Base-by-base conservation (phyloP, 1,140 invertebrate genomes). In the Psix sp. region DNA sequence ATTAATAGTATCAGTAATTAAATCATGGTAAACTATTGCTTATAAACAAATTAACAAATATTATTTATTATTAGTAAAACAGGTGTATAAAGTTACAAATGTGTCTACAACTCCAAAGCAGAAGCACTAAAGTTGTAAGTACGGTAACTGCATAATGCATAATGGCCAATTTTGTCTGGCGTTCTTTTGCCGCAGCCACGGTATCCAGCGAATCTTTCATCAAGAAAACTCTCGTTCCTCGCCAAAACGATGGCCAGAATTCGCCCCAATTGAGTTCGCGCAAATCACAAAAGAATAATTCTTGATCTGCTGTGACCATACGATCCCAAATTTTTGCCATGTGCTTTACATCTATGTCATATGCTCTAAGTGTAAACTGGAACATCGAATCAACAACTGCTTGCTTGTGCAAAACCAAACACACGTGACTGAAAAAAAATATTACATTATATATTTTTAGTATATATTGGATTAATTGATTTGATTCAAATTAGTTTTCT, bases 271-370 rank as follows among this genome's bases (percentile, higher is more conserved):
- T 83, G 1, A 93, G 56, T 2, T 77, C 43, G 0, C 78, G 66
- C 1, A 93, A 81, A 66, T 91, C 88, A 72, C 91, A 91, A 68
- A 89, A 86, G 74, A 92, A 92, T 1, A 88, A 60, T 13, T 86
- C 77, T 72, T 87, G 87, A 78, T 94, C 93, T 0, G 86, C 84
- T 0, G 77, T 66, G 15, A 86, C 83, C 73, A 93, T 82, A 20
- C 74, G 54, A 14, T 84, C 77, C 79, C 82, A 85, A 5, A 91
- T 78, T 63, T 84, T 84, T 18, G 84, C 75, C 13, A 89, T 82
- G 67, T 91, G 89, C 10, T 86, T 81, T 48, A 88, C 87, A 5
- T 82, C 72, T 67, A 91, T 90, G 14, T 82, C 77, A 88, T 89
- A 91, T 59, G 88, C 84, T 24, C 84, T 80, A 2, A 80, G 83